Base-by-base conservation (phyloP, 2,888 invertebrate genomes). In the Torymus auratus region DNA sequence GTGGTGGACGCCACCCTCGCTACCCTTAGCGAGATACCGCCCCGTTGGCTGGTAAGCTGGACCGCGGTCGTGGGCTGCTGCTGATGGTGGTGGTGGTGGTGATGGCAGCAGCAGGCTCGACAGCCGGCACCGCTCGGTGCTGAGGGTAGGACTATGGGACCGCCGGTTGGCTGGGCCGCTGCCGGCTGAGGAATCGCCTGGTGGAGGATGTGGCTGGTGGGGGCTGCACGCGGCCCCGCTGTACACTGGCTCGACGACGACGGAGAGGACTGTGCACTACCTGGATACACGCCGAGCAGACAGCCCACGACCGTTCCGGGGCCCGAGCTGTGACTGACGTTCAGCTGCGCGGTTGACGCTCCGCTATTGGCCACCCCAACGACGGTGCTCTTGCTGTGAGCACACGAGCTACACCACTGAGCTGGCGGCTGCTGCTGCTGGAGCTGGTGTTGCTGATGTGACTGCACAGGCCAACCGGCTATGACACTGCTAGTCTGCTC, bases 1-100 rank as follows among this genome's bases (percentile, higher is more conserved):
- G 91, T 91, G 90, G 91, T 90, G 90, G 91, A 90, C 90, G 91
- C 91, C 91, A 91, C 91, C 90, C 91, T 91, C 89, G 91, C 91
- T 87, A 91, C 91, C 89, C 91, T 89, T 88, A 91, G 88, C 87
- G 91, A 90, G 86, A 91, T 87, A 85, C 90, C 91, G 86, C 89
- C 88, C 85, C 91, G 90, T 85, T 90, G 90, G 84, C 89, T 90
- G 84, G 88, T 88, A 81, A 91, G 89, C 85, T 90, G 91, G 81
- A 91, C 89, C 84, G 89, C 84, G 62, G 85, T 75, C 78, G 88
- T 72, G 82, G 88, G 84, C 74, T 84, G 86, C 72, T 83, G 85
- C 75, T 84, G 86, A 70, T 88, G 85, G 7, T 41, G 41, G 41
- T 41, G 41, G 41, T 77, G 77, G 28, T 76, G 78, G 15, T 78